Conservation (phyloP, 1,140 invertebrate genomes). For the Bombus cullumanus region DNA sequence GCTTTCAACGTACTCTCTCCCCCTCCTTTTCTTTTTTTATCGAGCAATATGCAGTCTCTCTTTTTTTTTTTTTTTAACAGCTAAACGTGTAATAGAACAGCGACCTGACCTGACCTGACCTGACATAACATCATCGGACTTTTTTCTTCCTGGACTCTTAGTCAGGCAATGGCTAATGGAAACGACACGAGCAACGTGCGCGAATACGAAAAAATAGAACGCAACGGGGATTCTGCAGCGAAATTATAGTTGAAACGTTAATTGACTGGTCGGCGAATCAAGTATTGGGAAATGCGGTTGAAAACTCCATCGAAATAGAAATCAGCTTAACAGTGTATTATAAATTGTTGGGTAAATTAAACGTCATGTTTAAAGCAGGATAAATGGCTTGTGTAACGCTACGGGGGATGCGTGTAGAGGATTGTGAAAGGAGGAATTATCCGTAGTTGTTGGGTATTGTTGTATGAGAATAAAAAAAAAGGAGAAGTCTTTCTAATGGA, state of each 20-base stretch:
- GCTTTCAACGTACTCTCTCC: neutral
- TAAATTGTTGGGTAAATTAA: neutral
- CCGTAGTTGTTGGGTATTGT: neutral
- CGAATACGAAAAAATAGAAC: slow-evolving; percentile 1
- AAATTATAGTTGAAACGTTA: neutral
- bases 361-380: neutral
- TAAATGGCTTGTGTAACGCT: neutral
- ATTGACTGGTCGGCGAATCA: neutral
- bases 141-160: neutral
- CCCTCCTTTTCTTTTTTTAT: neutral
- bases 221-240: neutral
- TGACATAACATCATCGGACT: neutral
- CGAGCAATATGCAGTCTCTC: neutral
- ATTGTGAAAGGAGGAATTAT: neutral
- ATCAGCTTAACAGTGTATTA: too few species aligned
- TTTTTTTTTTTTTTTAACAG: neutral
- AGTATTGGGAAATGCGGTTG: neutral
- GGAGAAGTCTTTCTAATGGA: too few species aligned
- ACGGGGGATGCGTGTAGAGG: neutral
- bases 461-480: neutral
- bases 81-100: slow-evolving; percentile 14
- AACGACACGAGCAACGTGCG: slow-evolving; percentile 12
- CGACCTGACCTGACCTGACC: slow-evolving; percentile 23
- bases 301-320: neutral
- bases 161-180: neutral